Base-by-base conservation (phyloP, 2,888 invertebrate genomes). In the Alentia gelatinosa region DNA sequence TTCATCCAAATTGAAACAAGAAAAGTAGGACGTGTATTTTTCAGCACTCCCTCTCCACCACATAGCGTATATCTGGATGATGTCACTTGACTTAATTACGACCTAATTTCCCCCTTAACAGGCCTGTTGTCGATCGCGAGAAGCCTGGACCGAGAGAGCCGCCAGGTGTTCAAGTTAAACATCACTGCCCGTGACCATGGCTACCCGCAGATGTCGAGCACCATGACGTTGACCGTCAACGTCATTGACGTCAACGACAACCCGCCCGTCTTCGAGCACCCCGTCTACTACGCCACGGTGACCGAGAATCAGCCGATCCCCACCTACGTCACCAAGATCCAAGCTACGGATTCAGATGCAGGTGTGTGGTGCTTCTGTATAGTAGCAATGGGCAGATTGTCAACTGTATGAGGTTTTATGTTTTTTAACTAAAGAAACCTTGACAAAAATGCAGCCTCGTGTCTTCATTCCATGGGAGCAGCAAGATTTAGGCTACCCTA, bases 191-290 rank as follows among this genome's bases (percentile, higher is more conserved):
- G 42, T 26, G 93, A 93, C 89, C 90, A 90, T 40, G 92, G 89
- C 26, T 68, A 91, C 33, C 89, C 86, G 19, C 63, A 68, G 50
- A 90, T n/a, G 42, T 42, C 89, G 3, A 26, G 90, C 30, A 39
- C 42, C 56, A 56, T 84, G 40, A 47, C 39, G 23, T 91, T 95
- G 26, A 91, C 91, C 23, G 93, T 95, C 42, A 86, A 92, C n/a
- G 93, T 96, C 0, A 91, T 93, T 7, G 95, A 95, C 75, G 97
- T 97, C 91, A 99, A 99, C 95, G 99, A 99, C 96, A 99, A 99
- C 95, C 97, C 97, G 9, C 99, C 99, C 0, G 96, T 97, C 92
- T 99, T 99, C 96, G 97, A 98, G 5, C 97, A 98, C 79, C 91
- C 94, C 9, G 92, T 96, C 0, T 96, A 96, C 75, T 97, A 97